Evolutionary conservation across 2,797 vertebrate species (phyloP), one percentile per base, ranked within the genome.

Genomic region (Podarcis siculus): DNA sequence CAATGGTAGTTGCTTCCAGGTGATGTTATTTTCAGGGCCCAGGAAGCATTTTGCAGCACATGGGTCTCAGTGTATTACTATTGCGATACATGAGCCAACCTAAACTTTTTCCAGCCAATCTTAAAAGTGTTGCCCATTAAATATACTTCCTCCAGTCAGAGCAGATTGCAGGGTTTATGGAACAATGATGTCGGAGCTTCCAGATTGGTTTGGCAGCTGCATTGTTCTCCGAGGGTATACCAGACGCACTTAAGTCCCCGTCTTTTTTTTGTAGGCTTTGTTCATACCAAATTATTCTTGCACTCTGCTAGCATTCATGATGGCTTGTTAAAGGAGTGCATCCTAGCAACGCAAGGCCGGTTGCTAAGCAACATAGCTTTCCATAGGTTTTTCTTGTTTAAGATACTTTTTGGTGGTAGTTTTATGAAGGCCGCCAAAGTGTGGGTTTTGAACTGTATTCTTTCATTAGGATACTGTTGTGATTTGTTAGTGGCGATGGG

Each of bases 181-280:
- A 98, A 98, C 98, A 98, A 98, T 98, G 95, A 97, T 96, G 97
- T 97, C 96, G 97, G 97, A 97, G 96, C 95, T 97, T 97, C 98
- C 98, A 98, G 98, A 98, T 98, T 97, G 98, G 97, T 96, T 97
- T 98, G 97, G 98, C 98, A 98, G 98, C 98, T 98, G 96, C 97
- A 98, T 98, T 98, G 98, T 98, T 98, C 97, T 97, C 94, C 0
- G 95, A 97, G 97, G 94, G 98, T 98, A 98, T 98, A 97, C 98
- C 98, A 99, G 98, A 99, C 98, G 98, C 97, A 98, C 98, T 98
- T 98, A 97, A 98, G 96, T 95, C 97, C 96, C 95, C 93, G 95
- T 94, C 95, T 97, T 95, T 97, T 73, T 98, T 98, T 97, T 97
- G 97, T 95, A 94, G 97, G 96, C 98, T 99, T 98, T 98, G 95